A percentile compares a stretch with the other conserved stretches of the same genome.
Conservation (phyloP, 2,113 vertebrate species). For the Ceyx cyanopectus region DNA sequence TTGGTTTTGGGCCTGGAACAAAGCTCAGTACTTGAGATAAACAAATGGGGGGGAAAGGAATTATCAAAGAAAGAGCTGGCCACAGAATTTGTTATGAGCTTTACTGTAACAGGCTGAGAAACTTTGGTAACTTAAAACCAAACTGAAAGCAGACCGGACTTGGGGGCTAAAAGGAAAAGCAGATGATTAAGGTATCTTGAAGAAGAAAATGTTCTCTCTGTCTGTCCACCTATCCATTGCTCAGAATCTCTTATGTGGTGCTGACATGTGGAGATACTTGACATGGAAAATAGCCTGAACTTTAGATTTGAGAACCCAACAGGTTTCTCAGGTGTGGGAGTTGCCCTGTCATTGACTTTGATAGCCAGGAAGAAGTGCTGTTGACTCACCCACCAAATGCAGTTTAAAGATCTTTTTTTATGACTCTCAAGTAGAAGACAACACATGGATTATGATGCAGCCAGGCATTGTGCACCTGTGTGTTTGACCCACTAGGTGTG, state of each 20-base stretch:
- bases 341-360: neutral
- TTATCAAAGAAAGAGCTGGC: constrained; percentile 66
- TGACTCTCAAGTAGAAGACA: neutral
- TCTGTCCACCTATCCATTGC: neutral
- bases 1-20: constrained; percentile 73
- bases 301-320: neutral
- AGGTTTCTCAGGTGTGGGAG: neutral
- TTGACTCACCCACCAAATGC: neutral
- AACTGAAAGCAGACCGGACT: neutral
- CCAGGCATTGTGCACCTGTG: neutral
- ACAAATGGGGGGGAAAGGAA: constrained; percentile 61
- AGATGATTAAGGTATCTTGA: neutral
- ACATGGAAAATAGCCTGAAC: neutral
- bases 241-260: rapidly evolving
- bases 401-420: neutral
- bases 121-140: constrained; percentile 36
- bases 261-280: neutral
- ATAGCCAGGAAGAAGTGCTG: neutral
- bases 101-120: constrained; percentile 43
- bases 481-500: neutral
- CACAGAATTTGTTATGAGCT: constrained; percentile 49
- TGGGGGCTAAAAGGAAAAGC: neutral
- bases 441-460: rapidly evolving
- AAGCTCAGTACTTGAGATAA: constrained; percentile 71
- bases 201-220: neutral